Evolutionary conservation across 2,797 vertebrate genomes (phyloP), one percentile per base, ranked within the genome.

Genomic region (Syngnathus acus): DNA sequence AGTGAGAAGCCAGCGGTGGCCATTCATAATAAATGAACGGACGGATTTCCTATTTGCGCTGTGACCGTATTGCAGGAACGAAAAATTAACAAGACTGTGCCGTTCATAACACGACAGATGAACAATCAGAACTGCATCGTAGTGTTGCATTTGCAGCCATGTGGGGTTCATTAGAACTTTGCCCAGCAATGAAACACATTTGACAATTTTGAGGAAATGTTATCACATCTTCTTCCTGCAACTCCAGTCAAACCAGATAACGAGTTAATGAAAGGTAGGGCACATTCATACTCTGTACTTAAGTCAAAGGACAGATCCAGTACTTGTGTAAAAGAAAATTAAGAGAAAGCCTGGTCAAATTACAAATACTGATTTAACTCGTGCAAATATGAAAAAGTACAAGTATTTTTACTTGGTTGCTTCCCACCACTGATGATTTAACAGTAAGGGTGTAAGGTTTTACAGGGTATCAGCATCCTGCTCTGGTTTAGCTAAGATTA

Each of bases 11-110:
- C 11, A 64, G 65, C 62, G 85, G 71, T 73, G 77, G 86, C 65
- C 51, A 87, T 91, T 89, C 90, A 92, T 92, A 90, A 92, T 91
- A 90, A 88, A 91, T 90, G 78, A 82, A 72, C 60, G 87, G 83
- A 87, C 86, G 87, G 85, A 87, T 89, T 91, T 90, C 89, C 87
- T 87, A 91, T 90, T 91, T 89, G 83, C 67, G 47, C 81, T 72
- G 71, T 59, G 84, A 86, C 85, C 80, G 82, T 77, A 85, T 89
- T 89, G 84, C 82, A 80, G 83, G 80, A 87, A 82, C 81, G 83
- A 88, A 87, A 89, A 90, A 91, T 87, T 90, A 82, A 61, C 40
- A 82, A 76, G 84, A 80, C 78, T 87, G 80, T 59, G 79, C 82
- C 86, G 86, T 87, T 90, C 86, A 81, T 87, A 74, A 73, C 77